These are phyloP conservation scores for Antechinus stuartii DNA, from an alignment of 2,113 vertebrate species.

Conservation along the genomic window DNA sequence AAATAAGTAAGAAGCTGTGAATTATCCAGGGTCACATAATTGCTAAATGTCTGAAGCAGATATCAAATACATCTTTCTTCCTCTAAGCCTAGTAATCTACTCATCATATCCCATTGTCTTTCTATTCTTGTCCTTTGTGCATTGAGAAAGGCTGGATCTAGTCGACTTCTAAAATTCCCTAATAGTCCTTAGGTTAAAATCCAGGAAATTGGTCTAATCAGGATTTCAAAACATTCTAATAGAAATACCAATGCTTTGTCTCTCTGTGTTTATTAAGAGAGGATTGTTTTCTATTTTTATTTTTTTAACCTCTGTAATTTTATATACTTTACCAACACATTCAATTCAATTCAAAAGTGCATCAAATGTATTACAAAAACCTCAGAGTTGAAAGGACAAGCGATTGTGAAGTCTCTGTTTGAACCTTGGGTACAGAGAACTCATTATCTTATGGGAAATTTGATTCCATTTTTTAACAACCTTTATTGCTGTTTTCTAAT, in stretches of 20 bases:
- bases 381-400: background rate
- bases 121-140: background rate
- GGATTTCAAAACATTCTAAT: background rate
- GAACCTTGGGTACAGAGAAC: background rate
- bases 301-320: constrained; percentile 20
- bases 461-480: background rate
- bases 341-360: background rate
- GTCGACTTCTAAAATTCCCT: background rate
- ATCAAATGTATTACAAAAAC: constrained; percentile 2
- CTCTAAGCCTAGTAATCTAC: background rate
- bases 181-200: background rate
- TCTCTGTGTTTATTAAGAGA: background rate
- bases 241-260: constrained; percentile 12
- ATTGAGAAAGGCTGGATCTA: background rate
- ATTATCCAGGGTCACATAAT: background rate
- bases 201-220: background rate
- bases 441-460: background rate
- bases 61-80: background rate
- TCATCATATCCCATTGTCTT: background rate
- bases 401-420: background rate
- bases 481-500: background rate
- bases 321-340: constrained; percentile 19
- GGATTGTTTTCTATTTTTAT: background rate
- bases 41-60: background rate
- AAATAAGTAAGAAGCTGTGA: background rate